Conservation (phyloP, 2,797 vertebrate genomes). For the Aotus griseimembra region DNA sequence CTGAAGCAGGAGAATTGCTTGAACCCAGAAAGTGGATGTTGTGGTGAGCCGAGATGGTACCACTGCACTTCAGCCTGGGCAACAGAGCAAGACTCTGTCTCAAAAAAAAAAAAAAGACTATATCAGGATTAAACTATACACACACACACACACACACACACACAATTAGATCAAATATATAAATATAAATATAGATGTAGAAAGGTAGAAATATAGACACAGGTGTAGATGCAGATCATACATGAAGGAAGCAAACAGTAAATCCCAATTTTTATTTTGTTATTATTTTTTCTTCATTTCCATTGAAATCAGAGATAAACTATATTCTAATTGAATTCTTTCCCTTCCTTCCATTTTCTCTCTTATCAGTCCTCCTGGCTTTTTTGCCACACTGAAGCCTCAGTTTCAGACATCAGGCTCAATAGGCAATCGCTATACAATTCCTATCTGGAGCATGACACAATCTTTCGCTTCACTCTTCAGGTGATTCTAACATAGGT, state of each 20-base stretch:
- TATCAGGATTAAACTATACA: background rate
- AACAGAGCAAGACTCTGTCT: no score
- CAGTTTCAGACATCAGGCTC: background rate
- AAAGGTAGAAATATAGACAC: no score
- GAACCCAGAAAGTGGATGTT: no score
- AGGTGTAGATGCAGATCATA: background rate
- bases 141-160: background rate
- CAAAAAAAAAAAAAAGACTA: no score
- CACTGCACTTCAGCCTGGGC: no score
- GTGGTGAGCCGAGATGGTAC: no score
- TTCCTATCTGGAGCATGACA: background rate
- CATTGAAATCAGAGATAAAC: background rate
- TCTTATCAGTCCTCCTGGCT: background rate
- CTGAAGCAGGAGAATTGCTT: no score
- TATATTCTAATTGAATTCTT: background rate
- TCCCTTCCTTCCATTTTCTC: background rate
- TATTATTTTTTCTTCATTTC: background rate
- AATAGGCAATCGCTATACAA: rapidly evolving
- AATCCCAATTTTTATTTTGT: background rate
- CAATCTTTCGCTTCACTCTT: background rate
- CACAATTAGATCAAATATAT: background rate
- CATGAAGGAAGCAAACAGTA: background rate
- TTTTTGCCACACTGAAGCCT: background rate
- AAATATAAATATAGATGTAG: background rate
- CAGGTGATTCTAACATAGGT: background rate